Percentiles rank a stretch among this genome's conserved stretches.
phyloP scores from a whole-genome alignment of 2,888 invertebrate genomes.

The Tortrix viridana region DNA sequence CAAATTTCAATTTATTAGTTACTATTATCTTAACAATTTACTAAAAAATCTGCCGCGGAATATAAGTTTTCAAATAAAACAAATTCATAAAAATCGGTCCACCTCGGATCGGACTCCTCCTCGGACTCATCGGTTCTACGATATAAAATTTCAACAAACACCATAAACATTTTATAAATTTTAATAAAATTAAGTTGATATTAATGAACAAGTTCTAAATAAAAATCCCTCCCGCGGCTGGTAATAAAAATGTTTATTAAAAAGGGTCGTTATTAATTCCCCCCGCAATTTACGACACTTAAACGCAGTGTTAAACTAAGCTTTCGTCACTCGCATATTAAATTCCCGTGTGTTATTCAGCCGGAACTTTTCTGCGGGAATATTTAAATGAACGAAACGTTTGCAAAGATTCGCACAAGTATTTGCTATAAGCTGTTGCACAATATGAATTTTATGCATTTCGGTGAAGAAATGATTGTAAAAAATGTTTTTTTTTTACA shows the following conservation, averaged over 20 bases:
- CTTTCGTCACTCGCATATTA: not conserved
- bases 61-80: too few relatives aligned
- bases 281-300: not conserved
- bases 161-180: not conserved
- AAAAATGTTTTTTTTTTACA: too few relatives aligned
- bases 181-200: slow-evolving; percentile 13
- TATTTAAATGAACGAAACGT: slow-evolving; percentile 1
- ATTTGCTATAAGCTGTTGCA: not conserved
- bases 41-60: too few relatives aligned
- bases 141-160: not conserved
- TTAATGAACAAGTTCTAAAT: slow-evolving; percentile 21
- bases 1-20: too few relatives aligned
- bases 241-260: slow-evolving; percentile 30
- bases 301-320: slow-evolving; percentile 5
- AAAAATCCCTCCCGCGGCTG: slow-evolving; percentile 15
- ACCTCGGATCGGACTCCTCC: too few relatives aligned
- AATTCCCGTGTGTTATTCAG: slow-evolving; percentile 1
- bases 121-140: too few relatives aligned
- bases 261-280: slow-evolving; percentile 13
- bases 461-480: too few relatives aligned
- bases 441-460: too few relatives aligned
- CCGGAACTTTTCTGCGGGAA: too few relatives aligned
- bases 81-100: too few relatives aligned
- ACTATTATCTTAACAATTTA: too few relatives aligned
- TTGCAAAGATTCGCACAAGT: not conserved